These are phyloP conservation scores for Chionodraco myersi DNA, from an alignment of 2,113 vertebrate species.

Conservation along the genomic window DNA sequence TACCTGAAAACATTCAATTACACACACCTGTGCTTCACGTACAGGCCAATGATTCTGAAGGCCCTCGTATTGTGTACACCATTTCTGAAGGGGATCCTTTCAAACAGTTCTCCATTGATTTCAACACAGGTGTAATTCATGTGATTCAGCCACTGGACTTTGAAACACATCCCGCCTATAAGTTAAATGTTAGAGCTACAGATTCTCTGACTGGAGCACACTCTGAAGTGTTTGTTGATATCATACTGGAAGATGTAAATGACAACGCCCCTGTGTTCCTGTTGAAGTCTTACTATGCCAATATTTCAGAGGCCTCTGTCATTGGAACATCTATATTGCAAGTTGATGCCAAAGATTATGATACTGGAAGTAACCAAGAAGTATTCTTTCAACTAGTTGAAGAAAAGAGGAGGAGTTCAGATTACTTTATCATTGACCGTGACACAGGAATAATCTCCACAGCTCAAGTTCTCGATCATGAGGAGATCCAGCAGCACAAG, in stretches of 20 bases:
- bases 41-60: slow-evolving; percentile 95
- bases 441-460: slow-evolving; percentile 89
- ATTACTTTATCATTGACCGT: slow-evolving; percentile 91
- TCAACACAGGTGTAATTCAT: slow-evolving; percentile 95
- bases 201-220: slow-evolving; percentile 93
- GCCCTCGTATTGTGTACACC: slow-evolving; percentile 93
- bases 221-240: slow-evolving; percentile 94
- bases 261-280: slow-evolving; percentile 92
- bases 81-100: slow-evolving; percentile 95
- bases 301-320: slow-evolving; percentile 92
- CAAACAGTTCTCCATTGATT: slow-evolving; percentile 93
- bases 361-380: slow-evolving; percentile 90
- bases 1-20: slow-evolving; percentile 91
- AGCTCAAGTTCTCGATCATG: slow-evolving; percentile 88
- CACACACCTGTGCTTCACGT: slow-evolving; percentile 94
- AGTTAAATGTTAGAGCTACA: slow-evolving; percentile 91
- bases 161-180: slow-evolving; percentile 95
- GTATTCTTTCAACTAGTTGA: slow-evolving; percentile 92
- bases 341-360: slow-evolving; percentile 88
- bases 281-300: slow-evolving; percentile 83
- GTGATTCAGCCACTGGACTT: slow-evolving; percentile 92
- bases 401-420: slow-evolving; percentile 84
- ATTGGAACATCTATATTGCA: slow-evolving; percentile 89
- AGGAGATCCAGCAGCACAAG: slow-evolving; percentile 85
- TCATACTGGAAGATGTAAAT: slow-evolving; percentile 94